Base-by-base conservation (phyloP, 2,888 invertebrate genomes). In the Trichogramma evanescens region DNA sequence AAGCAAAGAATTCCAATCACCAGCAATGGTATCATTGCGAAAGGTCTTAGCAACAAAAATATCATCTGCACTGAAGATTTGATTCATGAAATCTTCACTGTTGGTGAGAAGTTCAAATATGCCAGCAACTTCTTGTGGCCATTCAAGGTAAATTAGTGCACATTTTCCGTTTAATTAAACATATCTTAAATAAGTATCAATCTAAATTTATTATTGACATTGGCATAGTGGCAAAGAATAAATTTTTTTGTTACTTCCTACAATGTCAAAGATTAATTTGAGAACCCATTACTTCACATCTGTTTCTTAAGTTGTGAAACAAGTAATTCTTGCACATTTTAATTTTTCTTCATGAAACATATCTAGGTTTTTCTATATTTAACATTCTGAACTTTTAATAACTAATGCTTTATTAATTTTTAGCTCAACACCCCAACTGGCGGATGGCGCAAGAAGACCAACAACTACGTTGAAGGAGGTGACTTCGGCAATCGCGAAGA, bases 61-160 rank as follows among this genome's bases (percentile, higher is more conserved):
- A 89, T 99, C 76, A 97, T 99, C 80, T 99, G 99, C 80, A 88
- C 94, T 66, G 99, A 99, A 81, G 99, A 99, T 83, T 86, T 99
- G 79, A 93, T 99, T 69, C 98, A 99, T 78, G 97, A 99, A 83
- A 84, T 95, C 73, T 89, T 87, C 80, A 93, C 92, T 38, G 91
- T 91, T 71, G 95, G 92, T 52, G 80, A 84, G 43, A 83, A 87
- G 74, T 91, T 92, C 81, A 95, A 97, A 83, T 89, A 91, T 71
- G 97, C 94, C 61, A 92, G 94, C 76, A 97, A 98, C 84, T 99
- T 97, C 88, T 84, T 99, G 72, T 99, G 98, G 98, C 96, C 96
- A 65, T 99, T 99, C 86, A 99, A 98, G 80, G 82, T 82, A 75
- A 66, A 64, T 46, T 44, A 60, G 44, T 40, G 39, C 56, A 54